A percentile compares a stretch with the other conserved stretches of the same genome.
Conservation (phyloP, 2,797 vertebrate species). For the Parauchenoglanis punctatus region DNA sequence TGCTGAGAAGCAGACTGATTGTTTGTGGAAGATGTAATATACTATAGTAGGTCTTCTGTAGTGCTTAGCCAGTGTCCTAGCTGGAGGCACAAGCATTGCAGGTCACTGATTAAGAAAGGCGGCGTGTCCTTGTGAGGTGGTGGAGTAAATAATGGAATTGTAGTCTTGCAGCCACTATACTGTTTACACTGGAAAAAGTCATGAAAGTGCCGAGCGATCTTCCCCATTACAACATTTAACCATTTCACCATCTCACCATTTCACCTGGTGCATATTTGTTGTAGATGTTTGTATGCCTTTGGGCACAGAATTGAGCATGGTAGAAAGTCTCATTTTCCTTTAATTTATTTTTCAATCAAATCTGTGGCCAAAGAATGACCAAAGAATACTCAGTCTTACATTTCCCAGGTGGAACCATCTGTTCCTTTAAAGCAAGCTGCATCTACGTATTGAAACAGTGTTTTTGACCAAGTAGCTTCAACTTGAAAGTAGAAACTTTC, state of each 20-base stretch:
- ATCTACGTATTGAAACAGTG: background rate
- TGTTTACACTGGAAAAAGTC: constrained; percentile 11
- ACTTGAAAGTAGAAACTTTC: constrained; percentile 16
- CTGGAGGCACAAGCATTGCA: constrained; percentile 28
- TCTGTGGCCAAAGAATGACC: background rate
- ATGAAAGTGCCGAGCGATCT: constrained; percentile 30
- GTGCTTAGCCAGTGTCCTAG: constrained; percentile 35
- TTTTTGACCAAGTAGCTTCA: background rate
- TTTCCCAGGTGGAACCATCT: background rate
- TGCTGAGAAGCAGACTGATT: background rate
- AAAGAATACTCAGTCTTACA: background rate
- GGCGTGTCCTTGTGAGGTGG: constrained; percentile 34
- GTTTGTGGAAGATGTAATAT: constrained; percentile 29
- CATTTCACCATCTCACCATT: constrained; percentile 3
- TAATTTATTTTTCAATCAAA: constrained; percentile 4
- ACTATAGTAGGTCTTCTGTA: constrained; percentile 11
- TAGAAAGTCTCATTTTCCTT: background rate
- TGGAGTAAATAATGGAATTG: constrained; percentile 28
- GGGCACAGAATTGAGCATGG: background rate
- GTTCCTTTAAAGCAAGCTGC: background rate
- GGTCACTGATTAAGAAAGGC: constrained; percentile 48
- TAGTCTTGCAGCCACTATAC: constrained; percentile 31
- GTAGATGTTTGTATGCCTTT: background rate
- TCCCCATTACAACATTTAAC: constrained; percentile 34
- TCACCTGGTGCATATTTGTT: constrained; percentile 24